phyloP scores from a whole-genome alignment of 1,140 invertebrate genomes.

The Zaprionus capensis region DNA sequence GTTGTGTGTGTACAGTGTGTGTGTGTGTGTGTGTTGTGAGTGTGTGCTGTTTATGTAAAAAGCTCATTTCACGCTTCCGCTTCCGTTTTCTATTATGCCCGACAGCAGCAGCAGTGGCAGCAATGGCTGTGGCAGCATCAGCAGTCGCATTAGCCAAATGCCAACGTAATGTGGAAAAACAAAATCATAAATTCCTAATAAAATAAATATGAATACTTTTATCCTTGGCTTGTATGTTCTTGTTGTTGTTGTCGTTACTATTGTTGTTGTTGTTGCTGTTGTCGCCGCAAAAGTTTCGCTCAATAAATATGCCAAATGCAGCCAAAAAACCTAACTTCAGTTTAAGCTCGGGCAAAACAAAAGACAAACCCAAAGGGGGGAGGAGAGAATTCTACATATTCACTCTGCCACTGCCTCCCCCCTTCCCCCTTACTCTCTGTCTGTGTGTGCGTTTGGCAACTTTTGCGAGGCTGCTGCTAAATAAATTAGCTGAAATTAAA shows the following conservation, averaged over 20 bases:
- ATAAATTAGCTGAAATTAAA: constrained; percentile 69
- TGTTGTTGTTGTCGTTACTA: not conserved
- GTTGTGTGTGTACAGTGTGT: constrained; percentile 19
- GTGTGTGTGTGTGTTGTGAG: constrained; percentile 30
- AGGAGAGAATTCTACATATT: constrained; percentile 9
- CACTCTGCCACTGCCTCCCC: not conserved
- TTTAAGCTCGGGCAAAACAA: constrained; percentile 57
- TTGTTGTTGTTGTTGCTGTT: not conserved
- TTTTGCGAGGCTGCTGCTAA: constrained; percentile 39
- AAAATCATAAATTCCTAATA: constrained; percentile 82
- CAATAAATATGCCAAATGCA: constrained; percentile 55
- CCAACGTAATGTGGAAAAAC: constrained; percentile 63
- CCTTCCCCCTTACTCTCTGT: not conserved
- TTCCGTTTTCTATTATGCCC: constrained; percentile 74
- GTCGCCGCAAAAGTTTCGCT: constrained; percentile 46
- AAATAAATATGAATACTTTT: constrained; percentile 78
- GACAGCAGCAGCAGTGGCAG: constrained; percentile 1
- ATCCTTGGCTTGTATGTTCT: constrained; percentile 38
- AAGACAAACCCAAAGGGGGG: not conserved
- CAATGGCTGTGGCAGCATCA: constrained; percentile 2
- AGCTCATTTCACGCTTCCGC: constrained; percentile 82
- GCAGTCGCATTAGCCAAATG: constrained; percentile 6
- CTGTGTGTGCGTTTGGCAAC: constrained; percentile 39
- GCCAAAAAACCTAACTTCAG: constrained; percentile 58
- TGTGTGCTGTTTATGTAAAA: constrained; percentile 73